Conservation (phyloP, 2,888 invertebrate genomes). For the Caenorhabditis sp. region DNA sequence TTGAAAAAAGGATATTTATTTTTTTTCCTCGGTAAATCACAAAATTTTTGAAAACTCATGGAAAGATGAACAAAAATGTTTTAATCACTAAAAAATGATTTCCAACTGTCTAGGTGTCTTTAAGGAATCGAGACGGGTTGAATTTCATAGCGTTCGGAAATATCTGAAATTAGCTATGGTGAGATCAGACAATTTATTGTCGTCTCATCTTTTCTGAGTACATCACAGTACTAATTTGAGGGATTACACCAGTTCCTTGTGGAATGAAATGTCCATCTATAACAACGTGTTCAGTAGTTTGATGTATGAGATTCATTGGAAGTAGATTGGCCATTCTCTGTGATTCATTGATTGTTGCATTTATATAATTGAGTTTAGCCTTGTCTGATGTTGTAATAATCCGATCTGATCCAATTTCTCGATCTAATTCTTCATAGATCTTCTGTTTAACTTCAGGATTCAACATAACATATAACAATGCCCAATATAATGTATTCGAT, state of each 20-base stretch:
- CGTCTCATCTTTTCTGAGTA: constrained; percentile 29
- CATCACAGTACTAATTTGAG: constrained; percentile 46
- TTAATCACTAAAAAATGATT: too few relatives aligned
- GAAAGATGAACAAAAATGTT: too few relatives aligned
- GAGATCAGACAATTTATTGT: too few relatives aligned
- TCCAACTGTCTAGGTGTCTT: too few relatives aligned
- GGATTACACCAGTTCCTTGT: constrained; percentile 32
- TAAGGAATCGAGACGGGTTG: constrained; percentile 33
- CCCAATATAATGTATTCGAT: constrained; percentile 50
- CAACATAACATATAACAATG: constrained; percentile 34
- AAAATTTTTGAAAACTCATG: too few relatives aligned
- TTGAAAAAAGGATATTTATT: too few relatives aligned
- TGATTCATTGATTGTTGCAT: constrained; percentile 44
- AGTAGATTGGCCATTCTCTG: constrained; percentile 47
- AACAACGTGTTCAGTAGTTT: constrained; percentile 20
- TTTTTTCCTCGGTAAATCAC: too few relatives aligned
- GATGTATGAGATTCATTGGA: constrained; percentile 38
- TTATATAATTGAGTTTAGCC: constrained; percentile 27
- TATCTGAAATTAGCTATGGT: constrained; percentile 13
- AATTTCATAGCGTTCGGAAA: constrained; percentile 46
- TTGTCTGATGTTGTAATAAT: constrained; percentile 38
- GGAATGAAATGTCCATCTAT: constrained; percentile 30
- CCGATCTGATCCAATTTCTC: constrained; percentile 30
- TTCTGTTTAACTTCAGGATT: constrained; percentile 37
- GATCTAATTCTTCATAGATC: constrained; percentile 43